These are phyloP conservation scores for Proterorhinus semilunaris DNA, from an alignment of 2,113 vertebrate genomes.

Conservation along the genomic window DNA sequence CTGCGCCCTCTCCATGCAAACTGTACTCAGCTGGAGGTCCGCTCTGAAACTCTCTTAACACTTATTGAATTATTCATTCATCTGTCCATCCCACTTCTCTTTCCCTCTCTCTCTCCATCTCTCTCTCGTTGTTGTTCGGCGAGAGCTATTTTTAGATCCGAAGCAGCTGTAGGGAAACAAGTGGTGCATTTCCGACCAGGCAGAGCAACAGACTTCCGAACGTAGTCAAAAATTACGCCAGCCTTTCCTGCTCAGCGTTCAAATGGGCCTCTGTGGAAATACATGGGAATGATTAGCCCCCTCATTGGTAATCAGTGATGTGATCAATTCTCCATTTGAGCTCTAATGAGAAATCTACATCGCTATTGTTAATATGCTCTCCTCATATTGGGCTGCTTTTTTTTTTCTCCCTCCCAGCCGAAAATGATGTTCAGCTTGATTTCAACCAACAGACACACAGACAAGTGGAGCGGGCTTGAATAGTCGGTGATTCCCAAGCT, in stretches of 20 bases:
- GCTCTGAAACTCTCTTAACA: too few relatives aligned
- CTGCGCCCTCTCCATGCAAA: too few relatives aligned
- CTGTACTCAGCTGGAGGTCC: too few relatives aligned
- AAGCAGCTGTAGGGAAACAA: conserved; percentile 28
- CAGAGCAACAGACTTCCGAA: neutral
- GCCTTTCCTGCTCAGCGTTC: neutral
- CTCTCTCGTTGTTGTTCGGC: conserved; percentile 20
- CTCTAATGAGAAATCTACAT: conserved; percentile 15
- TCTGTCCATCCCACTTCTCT: neutral
- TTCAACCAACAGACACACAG: too few relatives aligned
- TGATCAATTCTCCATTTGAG: conserved; percentile 17
- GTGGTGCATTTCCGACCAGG: conserved; percentile 19
- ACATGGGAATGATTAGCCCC: conserved; percentile 11
- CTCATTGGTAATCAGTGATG: conserved; percentile 49
- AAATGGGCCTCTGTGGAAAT: neutral
- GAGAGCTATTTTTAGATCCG: conserved; percentile 35
- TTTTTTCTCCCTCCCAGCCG: neutral
- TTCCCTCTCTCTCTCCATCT: neutral
- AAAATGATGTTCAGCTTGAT: neutral
- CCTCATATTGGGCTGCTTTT: neutral
- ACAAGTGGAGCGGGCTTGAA: too few relatives aligned
- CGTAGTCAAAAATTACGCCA: neutral
- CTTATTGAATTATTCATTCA: too few relatives aligned
- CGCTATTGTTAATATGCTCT: conserved; percentile 23
- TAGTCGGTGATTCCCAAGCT: too few relatives aligned